These are phyloP conservation scores for Chymomyza procnemis DNA, from an alignment of 2,888 invertebrate genomes.

Conservation along the genomic window DNA sequence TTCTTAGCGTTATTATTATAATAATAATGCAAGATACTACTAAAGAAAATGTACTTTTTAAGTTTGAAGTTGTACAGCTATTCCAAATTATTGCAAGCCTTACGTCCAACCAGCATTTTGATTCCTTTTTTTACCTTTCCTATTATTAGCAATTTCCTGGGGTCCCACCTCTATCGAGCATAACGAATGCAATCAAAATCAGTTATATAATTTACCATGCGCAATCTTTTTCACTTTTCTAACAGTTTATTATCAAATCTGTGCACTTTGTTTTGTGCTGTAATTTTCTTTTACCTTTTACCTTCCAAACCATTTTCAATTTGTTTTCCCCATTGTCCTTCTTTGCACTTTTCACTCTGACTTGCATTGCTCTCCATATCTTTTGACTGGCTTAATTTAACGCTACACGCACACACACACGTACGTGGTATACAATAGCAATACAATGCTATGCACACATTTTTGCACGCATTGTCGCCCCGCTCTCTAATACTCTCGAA, in stretches of 20 bases:
- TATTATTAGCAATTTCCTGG: not conserved
- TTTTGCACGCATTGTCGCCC: not conserved
- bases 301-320: not conserved
- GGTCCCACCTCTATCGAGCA: not conserved
- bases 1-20: too few relatives aligned
- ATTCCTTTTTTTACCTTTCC: not conserved
- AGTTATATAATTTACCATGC: not conserved
- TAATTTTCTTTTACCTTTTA: not conserved
- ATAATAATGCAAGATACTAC: too few relatives aligned
- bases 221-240: not conserved
- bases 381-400: constrained; percentile 57
- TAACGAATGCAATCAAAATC: not conserved
- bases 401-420: constrained; percentile 60
- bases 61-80: not conserved
- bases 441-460: not conserved
- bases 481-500: not conserved
- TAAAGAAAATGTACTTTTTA: too few relatives aligned
- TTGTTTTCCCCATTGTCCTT: not conserved
- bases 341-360: not conserved
- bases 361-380: constrained; percentile 13
- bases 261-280: not conserved
- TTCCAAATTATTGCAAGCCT: too few relatives aligned
- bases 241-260: not conserved
- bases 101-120: too few relatives aligned
- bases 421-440: not conserved